A percentile compares a stretch with the other conserved stretches of the same genome.
phyloP scores from a whole-genome alignment of 2,888 invertebrate species.

The Drosophila robusta region DNA sequence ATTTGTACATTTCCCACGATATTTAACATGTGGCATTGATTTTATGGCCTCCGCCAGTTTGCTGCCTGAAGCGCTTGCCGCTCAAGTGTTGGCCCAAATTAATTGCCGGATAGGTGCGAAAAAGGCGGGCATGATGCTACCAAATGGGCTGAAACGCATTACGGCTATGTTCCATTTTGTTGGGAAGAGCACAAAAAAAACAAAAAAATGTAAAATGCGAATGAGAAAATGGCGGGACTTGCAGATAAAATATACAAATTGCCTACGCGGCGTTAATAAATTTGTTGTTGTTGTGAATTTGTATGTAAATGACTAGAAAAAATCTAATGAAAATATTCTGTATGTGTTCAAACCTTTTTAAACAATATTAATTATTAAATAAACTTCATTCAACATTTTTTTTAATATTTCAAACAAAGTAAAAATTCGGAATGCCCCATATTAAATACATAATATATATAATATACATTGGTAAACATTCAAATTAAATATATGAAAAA shows the following conservation, averaged over 20 bases:
- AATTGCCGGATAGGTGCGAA: conserved; percentile 58
- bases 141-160: conserved; percentile 7
- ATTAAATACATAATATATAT: too few relatives aligned
- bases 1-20: conserved; percentile 74
- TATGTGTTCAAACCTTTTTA: too few relatives aligned
- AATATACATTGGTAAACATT: too few relatives aligned
- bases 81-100: conserved; percentile 40
- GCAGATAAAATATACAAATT: background rate
- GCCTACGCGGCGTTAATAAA: too few relatives aligned
- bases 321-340: too few relatives aligned
- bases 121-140: conserved; percentile 17
- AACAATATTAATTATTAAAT: background rate
- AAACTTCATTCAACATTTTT: background rate
- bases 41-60: conserved; percentile 51
- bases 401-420: too few relatives aligned
- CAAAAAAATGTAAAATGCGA: background rate
- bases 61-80: conserved; percentile 19
- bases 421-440: too few relatives aligned
- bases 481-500: too few relatives aligned
- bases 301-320: too few relatives aligned
- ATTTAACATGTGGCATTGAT: conserved; percentile 80
- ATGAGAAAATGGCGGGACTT: background rate
- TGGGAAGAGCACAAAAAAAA: background rate
- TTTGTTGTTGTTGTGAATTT: too few relatives aligned
- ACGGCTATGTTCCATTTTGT: background rate